phyloP scores from a whole-genome alignment of 30 jellyfish, hydroid and myxozoan species.

The Cassiopea xamachana region DNA sequence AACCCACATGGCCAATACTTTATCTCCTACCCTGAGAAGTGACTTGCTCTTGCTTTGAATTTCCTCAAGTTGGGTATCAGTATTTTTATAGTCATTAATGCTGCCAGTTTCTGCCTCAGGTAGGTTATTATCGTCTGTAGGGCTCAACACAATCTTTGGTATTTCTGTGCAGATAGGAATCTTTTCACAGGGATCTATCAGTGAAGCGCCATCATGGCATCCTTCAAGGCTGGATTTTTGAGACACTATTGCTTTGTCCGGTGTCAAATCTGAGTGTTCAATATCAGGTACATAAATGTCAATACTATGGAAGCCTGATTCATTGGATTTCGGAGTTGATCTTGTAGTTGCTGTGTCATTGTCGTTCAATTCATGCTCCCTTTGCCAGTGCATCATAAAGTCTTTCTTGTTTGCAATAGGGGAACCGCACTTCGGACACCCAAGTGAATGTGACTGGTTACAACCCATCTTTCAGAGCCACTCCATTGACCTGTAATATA shows the following conservation, averaged over 20 bases:
- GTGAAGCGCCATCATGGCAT: conserved; percentile 57
- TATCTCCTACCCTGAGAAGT: conserved; percentile 73
- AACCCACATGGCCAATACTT: conserved; percentile 86
- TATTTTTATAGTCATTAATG: neutral
- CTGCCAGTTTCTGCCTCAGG: neutral
- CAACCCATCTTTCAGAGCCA: conserved; percentile 32
- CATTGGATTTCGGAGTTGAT: conserved; percentile 2
- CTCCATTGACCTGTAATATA: neutral
- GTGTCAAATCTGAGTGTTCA: neutral
- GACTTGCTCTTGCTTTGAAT: conserved; percentile 3
- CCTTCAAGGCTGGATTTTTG: conserved; percentile 61
- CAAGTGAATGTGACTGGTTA: conserved; percentile 18
- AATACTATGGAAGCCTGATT: neutral
- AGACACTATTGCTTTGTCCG: conserved; percentile 18
- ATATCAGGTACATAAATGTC: neutral
- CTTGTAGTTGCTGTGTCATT: no score
- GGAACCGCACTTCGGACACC: conserved; percentile 54
- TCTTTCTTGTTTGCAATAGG: conserved; percentile 27
- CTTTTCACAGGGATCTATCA: conserved; percentile 33
- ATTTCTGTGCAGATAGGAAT: neutral
- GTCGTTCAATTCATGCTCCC: neutral
- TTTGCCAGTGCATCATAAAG: conserved; percentile 37
- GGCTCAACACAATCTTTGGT: neutral
- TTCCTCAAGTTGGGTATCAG: no score
- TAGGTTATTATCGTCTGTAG: neutral